A percentile compares a stretch with the other conserved stretches of the same genome.
Conservation (phyloP, 2,888 invertebrate species). For the Ophion ventricosus region DNA sequence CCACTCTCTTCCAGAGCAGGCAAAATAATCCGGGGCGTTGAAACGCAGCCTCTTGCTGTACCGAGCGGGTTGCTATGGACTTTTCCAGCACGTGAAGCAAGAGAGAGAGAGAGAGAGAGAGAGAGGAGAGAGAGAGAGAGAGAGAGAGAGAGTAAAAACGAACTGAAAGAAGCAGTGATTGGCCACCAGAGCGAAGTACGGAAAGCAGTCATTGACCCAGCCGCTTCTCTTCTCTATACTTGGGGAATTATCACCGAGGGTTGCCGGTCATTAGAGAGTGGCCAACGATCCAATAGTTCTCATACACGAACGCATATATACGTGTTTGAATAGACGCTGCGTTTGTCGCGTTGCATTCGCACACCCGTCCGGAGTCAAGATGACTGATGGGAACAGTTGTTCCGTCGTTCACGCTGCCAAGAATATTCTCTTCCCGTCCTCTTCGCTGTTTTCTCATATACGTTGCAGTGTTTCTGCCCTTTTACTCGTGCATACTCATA, state of each 20-base stretch:
- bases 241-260: not conserved
- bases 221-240: constrained; percentile 9
- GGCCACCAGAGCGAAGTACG: constrained; percentile 11
- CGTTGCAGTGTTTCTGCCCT: constrained; percentile 36
- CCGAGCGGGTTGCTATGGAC: constrained; percentile 39
- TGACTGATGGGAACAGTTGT: constrained; percentile 82
- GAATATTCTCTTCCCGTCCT: constrained; percentile 74
- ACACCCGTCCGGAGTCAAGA: constrained; percentile 66
- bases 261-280: constrained; percentile 10
- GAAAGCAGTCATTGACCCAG: constrained; percentile 13
- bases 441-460: constrained; percentile 47
- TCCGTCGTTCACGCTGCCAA: constrained; percentile 78
- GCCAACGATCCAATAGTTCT: constrained; percentile 25
- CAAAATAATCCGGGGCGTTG: constrained; percentile 57
- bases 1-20: constrained; percentile 50
- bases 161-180: not conserved
- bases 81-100: constrained; percentile 22
- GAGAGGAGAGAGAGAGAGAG: not conserved
- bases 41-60: constrained; percentile 53
- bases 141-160: not conserved
- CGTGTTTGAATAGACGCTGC: constrained; percentile 1
- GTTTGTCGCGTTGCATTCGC: constrained; percentile 29
- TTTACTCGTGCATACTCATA: constrained; percentile 10
- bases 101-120: not conserved
- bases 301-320: not conserved